These are phyloP conservation scores for Knipowitschia caucasica DNA, from an alignment of 2,797 vertebrate species.

Conservation along the genomic window DNA sequence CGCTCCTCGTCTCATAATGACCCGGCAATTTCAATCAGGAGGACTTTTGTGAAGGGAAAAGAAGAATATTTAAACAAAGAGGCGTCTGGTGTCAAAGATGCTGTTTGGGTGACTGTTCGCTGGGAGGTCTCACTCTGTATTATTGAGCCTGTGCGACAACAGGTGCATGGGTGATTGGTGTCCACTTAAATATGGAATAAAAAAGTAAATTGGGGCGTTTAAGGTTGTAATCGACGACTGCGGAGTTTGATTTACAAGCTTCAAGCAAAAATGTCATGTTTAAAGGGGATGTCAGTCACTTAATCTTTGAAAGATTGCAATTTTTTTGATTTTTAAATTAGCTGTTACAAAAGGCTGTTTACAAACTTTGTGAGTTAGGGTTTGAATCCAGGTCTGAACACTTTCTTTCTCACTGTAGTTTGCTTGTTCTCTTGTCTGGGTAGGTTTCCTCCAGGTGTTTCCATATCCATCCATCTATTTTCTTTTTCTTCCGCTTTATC, in stretches of 20 bases:
- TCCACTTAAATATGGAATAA: conserved; percentile 13
- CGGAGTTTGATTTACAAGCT: neutral
- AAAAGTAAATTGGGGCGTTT: neutral
- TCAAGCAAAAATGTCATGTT: no score
- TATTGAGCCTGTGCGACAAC: conserved; percentile 29
- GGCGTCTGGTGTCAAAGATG: conserved; percentile 47
- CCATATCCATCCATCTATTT: no score
- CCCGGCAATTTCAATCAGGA: conserved; percentile 96
- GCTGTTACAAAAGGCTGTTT: no score
- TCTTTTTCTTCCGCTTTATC: no score
- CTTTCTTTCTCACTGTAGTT: no score
- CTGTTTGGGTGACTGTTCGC: conserved; percentile 46
- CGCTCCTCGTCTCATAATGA: conserved; percentile 83
- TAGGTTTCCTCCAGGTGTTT: no score
- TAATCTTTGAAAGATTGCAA: no score
- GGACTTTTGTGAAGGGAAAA: conserved; percentile 88
- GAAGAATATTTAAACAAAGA: conserved; percentile 79
- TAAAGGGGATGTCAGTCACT: no score
- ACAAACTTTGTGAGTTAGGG: no score
- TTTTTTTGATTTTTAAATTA: no score
- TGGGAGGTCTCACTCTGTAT: conserved; percentile 47
- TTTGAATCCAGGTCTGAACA: no score
- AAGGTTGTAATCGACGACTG: neutral
- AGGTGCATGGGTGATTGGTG: conserved; percentile 37
- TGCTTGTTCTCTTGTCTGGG: no score